These are phyloP conservation scores for Epicampocera succincta DNA, from an alignment of 2,888 invertebrate species.

Conservation along the genomic window DNA sequence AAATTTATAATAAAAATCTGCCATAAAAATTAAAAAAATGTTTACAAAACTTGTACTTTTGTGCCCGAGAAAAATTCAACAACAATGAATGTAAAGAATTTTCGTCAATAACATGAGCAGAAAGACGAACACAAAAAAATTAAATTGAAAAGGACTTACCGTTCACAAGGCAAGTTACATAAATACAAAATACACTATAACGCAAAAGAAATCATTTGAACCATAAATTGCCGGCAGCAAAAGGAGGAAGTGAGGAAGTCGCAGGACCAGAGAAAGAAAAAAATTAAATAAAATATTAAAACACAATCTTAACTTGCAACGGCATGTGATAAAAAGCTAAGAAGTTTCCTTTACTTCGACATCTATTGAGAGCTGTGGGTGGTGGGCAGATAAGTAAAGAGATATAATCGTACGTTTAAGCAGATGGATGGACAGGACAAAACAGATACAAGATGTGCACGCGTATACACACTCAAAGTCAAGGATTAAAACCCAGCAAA, in stretches of 20 bases:
- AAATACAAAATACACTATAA: neutral
- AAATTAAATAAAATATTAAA: slow-evolving; percentile 52
- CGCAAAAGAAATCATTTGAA: slow-evolving; percentile 51
- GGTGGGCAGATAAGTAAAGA: slow-evolving; percentile 22
- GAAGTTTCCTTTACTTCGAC: slow-evolving; percentile 42
- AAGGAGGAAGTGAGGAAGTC: no score
- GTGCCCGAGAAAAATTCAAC: slow-evolving; percentile 18
- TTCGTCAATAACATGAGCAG: slow-evolving; percentile 57
- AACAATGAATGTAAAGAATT: slow-evolving; percentile 62
- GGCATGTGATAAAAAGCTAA: slow-evolving; percentile 65
- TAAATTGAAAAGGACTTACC: slow-evolving; percentile 60
- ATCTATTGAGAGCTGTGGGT: slow-evolving; percentile 45
- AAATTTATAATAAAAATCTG: slow-evolving; percentile 49
- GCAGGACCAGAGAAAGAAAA: slow-evolving; percentile 12
- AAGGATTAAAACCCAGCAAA: slow-evolving; percentile 39
- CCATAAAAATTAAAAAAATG: slow-evolving; percentile 56
- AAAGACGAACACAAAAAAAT: slow-evolving; percentile 35
- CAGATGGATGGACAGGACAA: slow-evolving; percentile 45
- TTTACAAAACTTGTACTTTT: slow-evolving; percentile 41
- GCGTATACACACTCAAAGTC: slow-evolving; percentile 5
- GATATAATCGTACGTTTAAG: neutral
- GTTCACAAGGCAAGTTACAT: slow-evolving; percentile 38
- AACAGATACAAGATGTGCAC: slow-evolving; percentile 20
- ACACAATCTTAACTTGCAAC: slow-evolving; percentile 61
- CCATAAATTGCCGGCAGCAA: slow-evolving; percentile 56